Evolutionary conservation across 2,888 invertebrate genomes (phyloP).

Genomic region (Octodonta nipae): DNA sequence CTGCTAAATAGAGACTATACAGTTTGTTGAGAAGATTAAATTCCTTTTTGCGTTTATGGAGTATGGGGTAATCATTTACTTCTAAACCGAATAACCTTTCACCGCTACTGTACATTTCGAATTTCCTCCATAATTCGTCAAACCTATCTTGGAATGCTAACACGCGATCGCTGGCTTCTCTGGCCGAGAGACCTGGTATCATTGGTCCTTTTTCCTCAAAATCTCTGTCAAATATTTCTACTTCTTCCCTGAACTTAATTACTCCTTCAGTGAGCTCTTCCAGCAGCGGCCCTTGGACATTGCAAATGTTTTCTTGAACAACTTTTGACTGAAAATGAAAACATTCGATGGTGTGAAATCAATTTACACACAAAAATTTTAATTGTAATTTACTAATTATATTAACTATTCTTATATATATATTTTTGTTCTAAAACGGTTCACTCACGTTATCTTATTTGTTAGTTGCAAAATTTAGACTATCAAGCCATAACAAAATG

Average conservation of each 20-base stretch:
- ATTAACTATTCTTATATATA: too few relatives aligned
- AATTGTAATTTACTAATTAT: too few relatives aligned
- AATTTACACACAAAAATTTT: too few relatives aligned
- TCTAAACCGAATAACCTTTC: slow-evolving; percentile 75
- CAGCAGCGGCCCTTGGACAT: slow-evolving; percentile 64
- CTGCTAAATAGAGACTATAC: slow-evolving; percentile 65
- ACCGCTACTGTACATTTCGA: slow-evolving; percentile 61
- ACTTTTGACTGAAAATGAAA: slow-evolving; percentile 41
- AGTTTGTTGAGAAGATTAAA: slow-evolving; percentile 72
- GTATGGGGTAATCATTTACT: slow-evolving; percentile 67
- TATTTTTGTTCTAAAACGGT: too few relatives aligned
- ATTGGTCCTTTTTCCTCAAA: slow-evolving; percentile 72
- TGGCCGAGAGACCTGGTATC: slow-evolving; percentile 67
- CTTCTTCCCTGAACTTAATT: slow-evolving; percentile 48
- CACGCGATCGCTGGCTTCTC: slow-evolving; percentile 74
- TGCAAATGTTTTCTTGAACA: slow-evolving; percentile 55
- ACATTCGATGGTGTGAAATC: too few relatives aligned
- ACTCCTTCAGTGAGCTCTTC: slow-evolving; percentile 61
- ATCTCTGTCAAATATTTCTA: slow-evolving; percentile 55
- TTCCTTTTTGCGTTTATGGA: slow-evolving; percentile 69
- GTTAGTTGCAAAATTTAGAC: too few relatives aligned
- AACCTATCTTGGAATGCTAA: slow-evolving; percentile 66
- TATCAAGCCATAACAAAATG: too few relatives aligned
- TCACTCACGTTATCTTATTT: too few relatives aligned
- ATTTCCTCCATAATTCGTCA: slow-evolving; percentile 70